phyloP scores from a whole-genome alignment of 1,140 invertebrate genomes.

The Adoxophyes honmai region DNA sequence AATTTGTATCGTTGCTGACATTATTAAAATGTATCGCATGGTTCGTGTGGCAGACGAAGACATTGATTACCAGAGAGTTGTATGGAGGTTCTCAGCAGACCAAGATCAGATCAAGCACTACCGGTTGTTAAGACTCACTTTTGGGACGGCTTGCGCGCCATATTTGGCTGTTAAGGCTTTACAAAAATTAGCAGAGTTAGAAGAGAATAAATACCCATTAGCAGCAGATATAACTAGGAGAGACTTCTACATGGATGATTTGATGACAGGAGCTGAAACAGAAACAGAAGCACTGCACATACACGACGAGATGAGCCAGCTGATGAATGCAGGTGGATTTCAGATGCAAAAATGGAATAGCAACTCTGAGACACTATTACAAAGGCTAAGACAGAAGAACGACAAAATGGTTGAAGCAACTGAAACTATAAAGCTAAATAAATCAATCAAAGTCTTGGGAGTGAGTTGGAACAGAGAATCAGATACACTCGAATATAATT shows the following conservation, averaged over 20 bases:
- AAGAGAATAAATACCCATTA: slow-evolving; percentile 29
- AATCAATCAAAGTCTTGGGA: slow-evolving; percentile 9
- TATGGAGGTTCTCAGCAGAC: slow-evolving; percentile 43
- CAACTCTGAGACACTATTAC: slow-evolving; percentile 18
- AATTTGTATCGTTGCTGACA: slow-evolving; percentile 58
- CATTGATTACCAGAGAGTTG: slow-evolving; percentile 52
- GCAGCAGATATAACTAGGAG: slow-evolving; percentile 29
- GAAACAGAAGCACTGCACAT: slow-evolving; percentile 29
- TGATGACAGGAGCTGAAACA: slow-evolving; percentile 37
- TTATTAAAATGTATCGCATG: slow-evolving; percentile 62
- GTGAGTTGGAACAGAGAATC: slow-evolving; percentile 16
- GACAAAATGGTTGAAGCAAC: not conserved
- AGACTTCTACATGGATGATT: slow-evolving; percentile 61
- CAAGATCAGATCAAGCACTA: slow-evolving; percentile 24
- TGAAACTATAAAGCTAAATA: slow-evolving; percentile 16
- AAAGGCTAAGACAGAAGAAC: not conserved
- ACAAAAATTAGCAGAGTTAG: slow-evolving; percentile 39
- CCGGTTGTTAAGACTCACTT: slow-evolving; percentile 43
- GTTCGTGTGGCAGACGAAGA: slow-evolving; percentile 40
- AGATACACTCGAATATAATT: slow-evolving; percentile 15
- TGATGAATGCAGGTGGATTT: slow-evolving; percentile 36
- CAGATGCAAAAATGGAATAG: slow-evolving; percentile 35
- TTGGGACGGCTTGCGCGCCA: slow-evolving; percentile 48
- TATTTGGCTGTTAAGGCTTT: slow-evolving; percentile 47
- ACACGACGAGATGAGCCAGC: slow-evolving; percentile 25